Evolutionary conservation across 2,888 invertebrate genomes (phyloP), one percentile per base, ranked within the genome.

Genomic region (Pristionchus entomophagus): DNA sequence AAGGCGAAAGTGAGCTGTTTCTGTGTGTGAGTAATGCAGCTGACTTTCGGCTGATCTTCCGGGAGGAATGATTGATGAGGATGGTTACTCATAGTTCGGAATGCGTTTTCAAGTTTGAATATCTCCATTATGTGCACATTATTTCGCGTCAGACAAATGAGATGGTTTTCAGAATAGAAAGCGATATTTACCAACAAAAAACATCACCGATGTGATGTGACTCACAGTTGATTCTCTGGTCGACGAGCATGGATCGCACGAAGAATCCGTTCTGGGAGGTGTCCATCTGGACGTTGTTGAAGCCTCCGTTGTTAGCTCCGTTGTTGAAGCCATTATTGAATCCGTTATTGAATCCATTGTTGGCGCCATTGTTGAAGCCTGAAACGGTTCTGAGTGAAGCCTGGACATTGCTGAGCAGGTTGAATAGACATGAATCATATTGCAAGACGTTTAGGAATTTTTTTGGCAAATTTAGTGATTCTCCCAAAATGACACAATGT

Each of bases 151-250:
- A 29, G 59, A 12, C 59, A 26, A 59, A n/a, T n/a, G 59, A 59
- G 26, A n/a, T n/a, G n/a, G n/a, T n/a, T 1, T 59, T 12, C 29
- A 35, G 35, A 35, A 65, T 5, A 2, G 35, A 65, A 35, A 65
- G 65, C 56, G 22, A 5, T 5, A 8, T 45, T 45, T 45, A 22
- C 59, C n/a, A 4, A 59, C 59, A 59, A 59, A 32, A 32, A 62
- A 32, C 17, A n/a, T 5, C 56, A n/a, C 12, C 12, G n/a, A n/a
- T 17, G 19, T 22, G n/a, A 22, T 22, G 14, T 56, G 12, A 87
- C 90, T 88, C 32, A 89, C 90, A 88, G 87, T 90, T 90, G 86
- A 90, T 86, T 88, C 87, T 86, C 78, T 87, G 87, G 26, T 87
- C 88, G 53, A 90, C 85, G 51, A 90, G 89, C n/a, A 87, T 88